phyloP scores from a whole-genome alignment of 2,888 invertebrate species.

The Mechanitis mazaeus region DNA sequence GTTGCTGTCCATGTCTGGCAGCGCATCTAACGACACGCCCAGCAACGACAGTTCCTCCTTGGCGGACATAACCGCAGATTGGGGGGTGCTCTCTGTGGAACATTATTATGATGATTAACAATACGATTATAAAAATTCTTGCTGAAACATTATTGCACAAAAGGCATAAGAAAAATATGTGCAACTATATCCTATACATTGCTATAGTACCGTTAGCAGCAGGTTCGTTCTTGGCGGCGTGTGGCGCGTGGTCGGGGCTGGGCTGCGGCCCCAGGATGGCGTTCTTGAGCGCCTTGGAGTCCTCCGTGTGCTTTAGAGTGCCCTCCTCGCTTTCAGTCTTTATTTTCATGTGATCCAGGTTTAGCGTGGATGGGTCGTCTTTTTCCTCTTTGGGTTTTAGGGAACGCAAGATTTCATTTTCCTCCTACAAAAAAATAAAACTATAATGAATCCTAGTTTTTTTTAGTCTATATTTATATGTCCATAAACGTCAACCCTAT shows the following conservation, averaged over 20 bases:
- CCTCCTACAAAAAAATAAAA: slow-evolving; percentile 73
- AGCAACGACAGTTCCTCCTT: slow-evolving; percentile 78
- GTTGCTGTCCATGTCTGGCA: slow-evolving; percentile 92
- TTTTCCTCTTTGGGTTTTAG: slow-evolving; percentile 81
- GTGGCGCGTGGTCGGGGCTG: slow-evolving; percentile 47
- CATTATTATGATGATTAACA: not conserved
- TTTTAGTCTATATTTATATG: too few relatives aligned
- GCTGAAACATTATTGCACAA: not conserved
- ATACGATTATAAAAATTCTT: not conserved
- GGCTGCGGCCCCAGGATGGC: slow-evolving; percentile 66
- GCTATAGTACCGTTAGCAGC: slow-evolving; percentile 45
- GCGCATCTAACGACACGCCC: slow-evolving; percentile 82
- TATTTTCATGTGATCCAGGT: slow-evolving; percentile 45
- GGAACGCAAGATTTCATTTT: slow-evolving; percentile 81
- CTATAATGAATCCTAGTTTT: too few relatives aligned
- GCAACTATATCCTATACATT: not conserved
- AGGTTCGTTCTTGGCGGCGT: slow-evolving; percentile 56
- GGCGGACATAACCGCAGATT: slow-evolving; percentile 70
- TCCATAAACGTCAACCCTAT: not conserved
- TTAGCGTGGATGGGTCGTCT: slow-evolving; percentile 48
- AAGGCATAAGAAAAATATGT: not conserved
- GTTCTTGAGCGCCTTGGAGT: slow-evolving; percentile 66
- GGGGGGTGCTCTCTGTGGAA: slow-evolving; percentile 30
- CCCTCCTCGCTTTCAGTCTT: slow-evolving; percentile 57
- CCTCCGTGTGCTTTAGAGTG: slow-evolving; percentile 62